A percentile compares a stretch with the other conserved stretches of the same genome.
phyloP scores from a whole-genome alignment of 2,113 vertebrate species.

The Pachycephala philippinensis region DNA sequence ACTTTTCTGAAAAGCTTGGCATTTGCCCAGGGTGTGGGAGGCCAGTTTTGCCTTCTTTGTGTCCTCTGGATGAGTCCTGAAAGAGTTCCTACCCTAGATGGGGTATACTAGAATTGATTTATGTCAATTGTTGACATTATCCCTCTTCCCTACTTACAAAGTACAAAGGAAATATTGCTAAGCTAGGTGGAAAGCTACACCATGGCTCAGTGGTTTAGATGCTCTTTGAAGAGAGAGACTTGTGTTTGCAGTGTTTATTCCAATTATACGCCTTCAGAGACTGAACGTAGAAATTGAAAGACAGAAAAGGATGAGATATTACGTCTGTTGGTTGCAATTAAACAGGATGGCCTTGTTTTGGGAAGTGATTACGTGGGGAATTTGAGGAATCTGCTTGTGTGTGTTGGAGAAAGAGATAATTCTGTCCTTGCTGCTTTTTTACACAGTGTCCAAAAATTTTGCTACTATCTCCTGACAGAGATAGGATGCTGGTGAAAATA shows the following conservation, averaged over 20 bases:
- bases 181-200: background rate
- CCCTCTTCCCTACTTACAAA: background rate
- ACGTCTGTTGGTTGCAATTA: background rate
- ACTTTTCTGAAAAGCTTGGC: background rate
- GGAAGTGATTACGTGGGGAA: background rate
- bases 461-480: background rate
- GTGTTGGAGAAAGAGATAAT: background rate
- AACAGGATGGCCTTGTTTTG: background rate
- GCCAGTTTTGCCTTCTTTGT: background rate
- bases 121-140: background rate
- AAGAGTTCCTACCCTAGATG: background rate
- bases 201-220: background rate
- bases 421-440: background rate
- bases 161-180: background rate
- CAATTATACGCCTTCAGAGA: background rate
- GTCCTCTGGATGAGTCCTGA: background rate
- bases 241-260: background rate
- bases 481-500: background rate
- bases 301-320: background rate
- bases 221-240: background rate
- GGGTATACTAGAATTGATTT: background rate
- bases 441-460: accelerated
- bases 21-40: background rate
- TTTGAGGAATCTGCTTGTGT: background rate
- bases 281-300: background rate